Conservation (phyloP, 1,140 invertebrate genomes). For the Drosophila sulfurigaster region DNA sequence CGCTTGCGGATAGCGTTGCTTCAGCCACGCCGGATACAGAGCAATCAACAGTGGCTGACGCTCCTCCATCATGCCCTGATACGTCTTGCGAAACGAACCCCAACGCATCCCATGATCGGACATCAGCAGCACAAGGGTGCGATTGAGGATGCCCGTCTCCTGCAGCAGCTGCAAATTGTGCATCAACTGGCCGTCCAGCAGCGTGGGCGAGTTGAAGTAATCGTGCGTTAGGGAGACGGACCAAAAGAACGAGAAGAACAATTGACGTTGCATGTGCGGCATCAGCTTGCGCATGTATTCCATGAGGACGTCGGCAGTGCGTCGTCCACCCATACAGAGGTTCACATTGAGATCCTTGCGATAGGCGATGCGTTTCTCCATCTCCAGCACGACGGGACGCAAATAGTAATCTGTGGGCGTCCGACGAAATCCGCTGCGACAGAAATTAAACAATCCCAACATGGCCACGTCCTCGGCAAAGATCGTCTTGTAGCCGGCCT, state of each 20-base stretch:
- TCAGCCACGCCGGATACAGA: slow-evolving; percentile 91
- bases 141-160: slow-evolving; percentile 87
- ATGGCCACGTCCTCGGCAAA: slow-evolving; percentile 91
- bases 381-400: slow-evolving; percentile 89
- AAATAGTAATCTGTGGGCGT: slow-evolving; percentile 93
- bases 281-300: slow-evolving; percentile 84
- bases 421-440: slow-evolving; percentile 90
- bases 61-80: slow-evolving; percentile 93
- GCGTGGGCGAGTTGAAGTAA: slow-evolving; percentile 88
- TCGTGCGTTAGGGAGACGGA: slow-evolving; percentile 90
- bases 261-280: slow-evolving; percentile 42
- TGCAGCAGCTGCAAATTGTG: slow-evolving; percentile 85
- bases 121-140: slow-evolving; percentile 91
- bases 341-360: slow-evolving; percentile 85
- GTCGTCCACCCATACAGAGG: slow-evolving; percentile 86
- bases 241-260: slow-evolving; percentile 91
- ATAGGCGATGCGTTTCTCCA: slow-evolving; percentile 85
- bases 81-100: slow-evolving; percentile 89
- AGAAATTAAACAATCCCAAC: slow-evolving; percentile 92
- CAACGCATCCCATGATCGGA: slow-evolving; percentile 97
- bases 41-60: slow-evolving; percentile 93
- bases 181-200: slow-evolving; percentile 87
- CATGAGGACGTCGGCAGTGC: slow-evolving; percentile 85
- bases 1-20: slow-evolving; percentile 87
- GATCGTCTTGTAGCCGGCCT: slow-evolving; percentile 90